Evolutionary conservation across 2,888 invertebrate species (phyloP).

Genomic region (Metopia argyrocephala): DNA sequence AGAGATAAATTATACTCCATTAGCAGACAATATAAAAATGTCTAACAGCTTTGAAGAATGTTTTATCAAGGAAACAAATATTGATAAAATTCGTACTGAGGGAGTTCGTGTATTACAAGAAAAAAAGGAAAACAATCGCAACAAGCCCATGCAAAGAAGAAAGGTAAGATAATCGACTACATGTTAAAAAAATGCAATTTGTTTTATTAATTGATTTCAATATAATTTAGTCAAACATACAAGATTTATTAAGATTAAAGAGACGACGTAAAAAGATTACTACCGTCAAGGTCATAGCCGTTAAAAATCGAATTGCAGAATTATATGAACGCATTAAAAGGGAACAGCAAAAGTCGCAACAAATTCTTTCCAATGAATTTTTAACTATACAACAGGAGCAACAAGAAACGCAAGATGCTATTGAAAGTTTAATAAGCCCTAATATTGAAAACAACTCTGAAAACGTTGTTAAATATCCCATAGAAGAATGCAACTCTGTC

Average conservation of each 20-base stretch:
- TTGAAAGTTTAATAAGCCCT: slow-evolving; percentile 40
- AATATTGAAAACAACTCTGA: background rate
- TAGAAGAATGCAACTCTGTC: background rate
- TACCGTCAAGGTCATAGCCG: slow-evolving; percentile 67
- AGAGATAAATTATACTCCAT: background rate
- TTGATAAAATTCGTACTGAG: slow-evolving; percentile 52
- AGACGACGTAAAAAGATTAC: slow-evolving; percentile 58
- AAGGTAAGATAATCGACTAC: slow-evolving; percentile 21
- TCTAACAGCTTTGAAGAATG: slow-evolving; percentile 54
- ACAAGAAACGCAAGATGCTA: slow-evolving; percentile 50
- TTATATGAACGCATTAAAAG: slow-evolving; percentile 63
- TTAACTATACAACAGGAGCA: slow-evolving; percentile 31
- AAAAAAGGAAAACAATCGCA: background rate
- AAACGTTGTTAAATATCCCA: background rate
- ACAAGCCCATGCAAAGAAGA: slow-evolving; percentile 36
- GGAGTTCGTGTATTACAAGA: slow-evolving; percentile 49
- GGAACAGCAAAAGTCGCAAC: slow-evolving; percentile 60
- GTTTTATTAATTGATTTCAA: background rate
- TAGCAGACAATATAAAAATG: background rate
- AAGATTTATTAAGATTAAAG: slow-evolving; percentile 46
- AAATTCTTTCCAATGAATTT: slow-evolving; percentile 36
- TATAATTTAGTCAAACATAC: slow-evolving; percentile 28
- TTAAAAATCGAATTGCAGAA: slow-evolving; percentile 66
- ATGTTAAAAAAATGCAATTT: background rate
- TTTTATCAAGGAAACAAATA: slow-evolving; percentile 57